Conservation (phyloP, 2,797 vertebrate species). For the Hyperoplus lanceolatus region DNA sequence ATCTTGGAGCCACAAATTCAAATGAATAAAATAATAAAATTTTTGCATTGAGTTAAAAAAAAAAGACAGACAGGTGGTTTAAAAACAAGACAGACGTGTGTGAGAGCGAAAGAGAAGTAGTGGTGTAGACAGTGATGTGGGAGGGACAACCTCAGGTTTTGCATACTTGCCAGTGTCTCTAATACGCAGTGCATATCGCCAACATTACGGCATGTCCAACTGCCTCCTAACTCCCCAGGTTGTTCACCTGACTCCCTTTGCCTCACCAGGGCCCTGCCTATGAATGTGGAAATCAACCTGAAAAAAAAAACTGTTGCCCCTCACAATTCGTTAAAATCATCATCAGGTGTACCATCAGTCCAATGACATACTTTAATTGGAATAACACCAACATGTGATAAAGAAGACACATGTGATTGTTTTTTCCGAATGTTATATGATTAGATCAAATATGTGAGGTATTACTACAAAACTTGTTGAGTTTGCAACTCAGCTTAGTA, state of each 20-base stretch:
- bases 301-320: constrained; percentile 23
- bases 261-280: constrained; percentile 20
- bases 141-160: constrained; percentile 75
- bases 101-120: not conserved
- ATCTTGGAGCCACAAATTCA: not conserved
- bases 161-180: constrained; percentile 64
- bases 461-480: no score
- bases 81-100: not conserved
- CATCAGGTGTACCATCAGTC: not conserved
- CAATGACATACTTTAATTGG: not conserved
- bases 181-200: constrained; percentile 8
- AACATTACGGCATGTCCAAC: constrained; percentile 50
- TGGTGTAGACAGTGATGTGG: constrained; percentile 3
- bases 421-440: not conserved
- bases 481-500: no score
- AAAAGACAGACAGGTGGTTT: not conserved
- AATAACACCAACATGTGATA: not conserved
- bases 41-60: constrained; percentile 4
- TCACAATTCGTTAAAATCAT: constrained; percentile 26
- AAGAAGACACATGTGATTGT: not conserved
- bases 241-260: constrained; percentile 50
- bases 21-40: not conserved
- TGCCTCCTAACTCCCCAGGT: constrained; percentile 64
- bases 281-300: constrained; percentile 44
- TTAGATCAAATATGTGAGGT: not conserved